phyloP scores from a whole-genome alignment of 1,140 invertebrate genomes.

The Lepeophtheirus salmonis region DNA sequence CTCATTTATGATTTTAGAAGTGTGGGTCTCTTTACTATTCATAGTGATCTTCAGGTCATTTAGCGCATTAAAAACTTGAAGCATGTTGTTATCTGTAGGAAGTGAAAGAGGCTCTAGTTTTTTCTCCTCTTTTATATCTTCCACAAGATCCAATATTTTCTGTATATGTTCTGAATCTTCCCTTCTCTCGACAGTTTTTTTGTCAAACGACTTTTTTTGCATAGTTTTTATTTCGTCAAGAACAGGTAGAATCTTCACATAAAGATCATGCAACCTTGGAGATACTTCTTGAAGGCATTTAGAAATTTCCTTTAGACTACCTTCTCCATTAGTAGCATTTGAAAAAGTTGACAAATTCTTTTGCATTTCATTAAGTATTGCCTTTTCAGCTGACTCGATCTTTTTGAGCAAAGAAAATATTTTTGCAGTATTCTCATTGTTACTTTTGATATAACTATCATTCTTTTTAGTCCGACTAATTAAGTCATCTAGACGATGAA shows the following conservation, averaged over 20 bases:
- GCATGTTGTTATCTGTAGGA: not conserved
- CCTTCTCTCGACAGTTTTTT: not conserved
- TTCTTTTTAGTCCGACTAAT: not conserved
- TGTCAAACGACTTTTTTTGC: not conserved
- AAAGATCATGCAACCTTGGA: not conserved
- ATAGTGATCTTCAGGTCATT: slow-evolving; percentile 4
- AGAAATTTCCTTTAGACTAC: not conserved
- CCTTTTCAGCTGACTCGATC: not conserved
- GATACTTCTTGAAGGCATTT: not conserved
- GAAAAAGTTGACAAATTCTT: not conserved
- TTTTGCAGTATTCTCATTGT: not conserved
- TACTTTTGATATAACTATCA: not conserved
- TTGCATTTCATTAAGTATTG: not conserved
- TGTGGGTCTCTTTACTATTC: not conserved
- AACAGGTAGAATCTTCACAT: slow-evolving; percentile 2
- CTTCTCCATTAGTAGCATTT: not conserved
- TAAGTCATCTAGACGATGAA: not conserved
- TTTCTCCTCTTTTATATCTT: not conserved
- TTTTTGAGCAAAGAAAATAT: slow-evolving; percentile 3
- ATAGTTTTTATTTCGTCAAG: slow-evolving; percentile 1
- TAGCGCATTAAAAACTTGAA: not conserved
- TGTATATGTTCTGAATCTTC: not conserved
- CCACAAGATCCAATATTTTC: not conserved
- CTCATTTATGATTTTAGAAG: not conserved
- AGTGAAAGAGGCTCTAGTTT: not conserved